These are phyloP conservation scores for Scelioninae gen. 2 DNA, from an alignment of 2,888 invertebrate species.

Conservation along the genomic window DNA sequence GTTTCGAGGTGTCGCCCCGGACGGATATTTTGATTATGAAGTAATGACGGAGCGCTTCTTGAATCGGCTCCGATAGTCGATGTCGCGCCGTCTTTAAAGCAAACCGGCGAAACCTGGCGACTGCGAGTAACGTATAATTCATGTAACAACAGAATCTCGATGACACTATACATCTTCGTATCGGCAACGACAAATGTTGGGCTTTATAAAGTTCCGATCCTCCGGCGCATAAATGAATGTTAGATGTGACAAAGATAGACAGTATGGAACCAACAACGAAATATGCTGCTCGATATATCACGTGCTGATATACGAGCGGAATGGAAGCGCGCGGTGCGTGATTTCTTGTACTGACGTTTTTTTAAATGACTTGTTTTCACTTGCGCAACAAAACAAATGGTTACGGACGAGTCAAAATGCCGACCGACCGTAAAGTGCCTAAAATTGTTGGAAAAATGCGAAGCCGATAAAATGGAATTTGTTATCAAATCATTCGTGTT, in stretches of 20 bases:
- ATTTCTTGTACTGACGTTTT: conserved; percentile 44
- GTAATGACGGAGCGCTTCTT: conserved; percentile 27
- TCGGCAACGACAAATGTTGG: conserved; percentile 67
- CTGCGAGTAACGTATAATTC: conserved; percentile 50
- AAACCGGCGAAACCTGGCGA: conserved; percentile 42
- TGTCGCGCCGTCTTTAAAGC: conserved; percentile 30
- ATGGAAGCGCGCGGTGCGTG: conserved; percentile 24
- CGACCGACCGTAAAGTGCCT: too few species aligned
- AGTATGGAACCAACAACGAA: conserved; percentile 59
- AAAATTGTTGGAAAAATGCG: not conserved
- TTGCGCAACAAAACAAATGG: conserved; percentile 17
- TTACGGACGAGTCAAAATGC: too few species aligned
- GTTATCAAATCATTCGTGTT: too few species aligned
- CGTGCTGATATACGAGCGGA: conserved; percentile 60
- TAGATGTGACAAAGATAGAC: conserved; percentile 64
- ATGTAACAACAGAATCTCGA: conserved; percentile 52
- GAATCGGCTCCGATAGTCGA: conserved; percentile 23
- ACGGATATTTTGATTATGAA: conserved; percentile 26
- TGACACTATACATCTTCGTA: conserved; percentile 60
- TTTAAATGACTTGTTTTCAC: conserved; percentile 33
- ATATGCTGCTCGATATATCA: conserved; percentile 63
- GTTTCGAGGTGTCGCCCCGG: not conserved
- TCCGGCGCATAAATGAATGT: conserved; percentile 67
- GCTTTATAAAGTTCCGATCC: conserved; percentile 67
- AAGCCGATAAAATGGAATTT: too few species aligned